These are phyloP conservation scores for Schizotus pectinicornis DNA, from an alignment of 2,888 invertebrate species.

Conservation along the genomic window DNA sequence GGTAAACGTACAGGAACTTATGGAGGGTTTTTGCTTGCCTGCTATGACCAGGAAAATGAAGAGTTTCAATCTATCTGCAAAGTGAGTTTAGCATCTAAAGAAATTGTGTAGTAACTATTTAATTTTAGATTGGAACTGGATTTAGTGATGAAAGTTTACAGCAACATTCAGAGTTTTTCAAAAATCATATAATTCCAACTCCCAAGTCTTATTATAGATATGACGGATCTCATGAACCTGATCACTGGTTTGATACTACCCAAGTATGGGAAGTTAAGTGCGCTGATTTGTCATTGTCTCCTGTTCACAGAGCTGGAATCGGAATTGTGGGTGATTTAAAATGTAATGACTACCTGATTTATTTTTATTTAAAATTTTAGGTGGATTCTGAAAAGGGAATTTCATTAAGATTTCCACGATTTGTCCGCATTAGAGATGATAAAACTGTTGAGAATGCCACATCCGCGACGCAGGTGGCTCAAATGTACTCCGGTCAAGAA, in stretches of 20 bases:
- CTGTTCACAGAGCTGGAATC: constrained; percentile 87
- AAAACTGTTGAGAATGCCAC: constrained; percentile 94
- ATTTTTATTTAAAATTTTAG: constrained; percentile 51
- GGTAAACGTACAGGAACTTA: constrained; percentile 92
- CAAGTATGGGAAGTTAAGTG: constrained; percentile 80
- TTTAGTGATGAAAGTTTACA: constrained; percentile 91
- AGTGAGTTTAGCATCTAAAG: constrained; percentile 58
- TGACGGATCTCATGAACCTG: constrained; percentile 76
- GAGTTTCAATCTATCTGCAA: constrained; percentile 93
- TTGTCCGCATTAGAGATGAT: constrained; percentile 88
- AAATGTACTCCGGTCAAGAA: constrained; percentile 91
- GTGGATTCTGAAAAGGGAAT: constrained; percentile 91
- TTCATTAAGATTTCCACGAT: constrained; percentile 93
- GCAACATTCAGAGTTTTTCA: constrained; percentile 76
- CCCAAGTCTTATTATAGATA: constrained; percentile 83
- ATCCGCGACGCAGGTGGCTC: constrained; percentile 84
- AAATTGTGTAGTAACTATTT: constrained; percentile 9
- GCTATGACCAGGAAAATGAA: constrained; percentile 88
- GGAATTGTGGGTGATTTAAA: constrained; percentile 70
- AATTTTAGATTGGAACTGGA: constrained; percentile 82
- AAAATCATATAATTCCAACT: constrained; percentile 73
- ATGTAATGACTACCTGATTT: constrained; percentile 2
- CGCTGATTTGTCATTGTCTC: constrained; percentile 96
- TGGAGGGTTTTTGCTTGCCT: constrained; percentile 95
- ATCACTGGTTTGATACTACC: constrained; percentile 87